Percentiles rank a stretch among this genome's conserved stretches.
Evolutionary conservation across 2,888 invertebrate species (phyloP).

Genomic region (Eristalis tenax): DNA sequence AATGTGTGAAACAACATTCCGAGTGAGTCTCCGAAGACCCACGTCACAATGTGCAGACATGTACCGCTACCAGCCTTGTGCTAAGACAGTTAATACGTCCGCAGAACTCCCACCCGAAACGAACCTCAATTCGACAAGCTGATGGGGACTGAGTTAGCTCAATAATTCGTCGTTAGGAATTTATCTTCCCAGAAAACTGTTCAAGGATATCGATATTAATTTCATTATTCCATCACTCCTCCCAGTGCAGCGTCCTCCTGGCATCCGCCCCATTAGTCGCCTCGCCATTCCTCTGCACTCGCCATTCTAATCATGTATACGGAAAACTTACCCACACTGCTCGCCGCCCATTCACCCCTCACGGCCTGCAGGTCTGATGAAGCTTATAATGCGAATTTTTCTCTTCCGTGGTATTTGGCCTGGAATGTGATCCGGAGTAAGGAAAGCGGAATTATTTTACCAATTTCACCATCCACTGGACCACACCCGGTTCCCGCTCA

Average conservation of each 20-base stretch:
- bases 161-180: conserved; percentile 47
- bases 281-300: conserved; percentile 25
- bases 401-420: conserved; percentile 55
- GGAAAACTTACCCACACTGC: background rate
- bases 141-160: conserved; percentile 1
- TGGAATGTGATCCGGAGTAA: conserved; percentile 59
- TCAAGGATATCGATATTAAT: conserved; percentile 44
- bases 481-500: background rate
- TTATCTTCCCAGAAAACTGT: conserved; percentile 34
- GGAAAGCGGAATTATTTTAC: conserved; percentile 64
- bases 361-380: conserved; percentile 42
- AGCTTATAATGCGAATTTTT: conserved; percentile 69
- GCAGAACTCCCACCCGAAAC: too few relatives aligned
- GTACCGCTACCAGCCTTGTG: too few relatives aligned
- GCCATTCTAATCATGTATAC: conserved; percentile 54
- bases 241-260: background rate
- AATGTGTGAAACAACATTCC: background rate
- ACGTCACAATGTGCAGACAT: too few relatives aligned
- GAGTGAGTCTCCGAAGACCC: background rate
- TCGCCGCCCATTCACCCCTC: background rate
- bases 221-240: conserved; percentile 53
- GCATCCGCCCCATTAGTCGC: background rate
- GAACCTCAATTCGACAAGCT: too few relatives aligned
- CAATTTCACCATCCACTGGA: conserved; percentile 55
- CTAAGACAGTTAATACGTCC: background rate